Evolutionary conservation across 2,797 vertebrate genomes (phyloP).

Genomic region (Myripristis jacobus): DNA sequence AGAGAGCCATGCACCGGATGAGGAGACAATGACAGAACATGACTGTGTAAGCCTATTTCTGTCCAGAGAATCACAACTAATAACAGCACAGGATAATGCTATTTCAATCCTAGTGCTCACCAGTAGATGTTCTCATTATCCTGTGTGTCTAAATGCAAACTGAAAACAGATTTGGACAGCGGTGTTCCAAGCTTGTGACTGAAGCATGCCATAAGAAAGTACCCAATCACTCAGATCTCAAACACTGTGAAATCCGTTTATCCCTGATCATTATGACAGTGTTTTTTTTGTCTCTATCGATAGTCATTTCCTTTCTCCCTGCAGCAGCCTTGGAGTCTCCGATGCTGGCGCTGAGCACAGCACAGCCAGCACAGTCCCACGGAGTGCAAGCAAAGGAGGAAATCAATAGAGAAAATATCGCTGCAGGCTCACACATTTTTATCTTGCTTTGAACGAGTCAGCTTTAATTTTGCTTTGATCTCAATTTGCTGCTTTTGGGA

Average conservation of each 20-base stretch:
- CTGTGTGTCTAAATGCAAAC: slow-evolving; percentile 45
- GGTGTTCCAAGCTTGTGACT: not conserved
- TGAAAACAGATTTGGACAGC: slow-evolving; percentile 65
- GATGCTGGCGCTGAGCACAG: slow-evolving; percentile 66
- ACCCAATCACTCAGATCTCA: slow-evolving; percentile 57
- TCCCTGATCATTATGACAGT: slow-evolving; percentile 72
- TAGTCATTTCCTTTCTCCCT: slow-evolving; percentile 74
- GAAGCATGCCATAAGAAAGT: slow-evolving; percentile 45
- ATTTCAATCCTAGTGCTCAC: slow-evolving; percentile 55
- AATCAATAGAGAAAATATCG: slow-evolving; percentile 87
- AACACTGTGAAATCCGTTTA: slow-evolving; percentile 62
- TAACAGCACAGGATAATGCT: slow-evolving; percentile 55
- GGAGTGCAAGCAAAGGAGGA: slow-evolving; percentile 78
- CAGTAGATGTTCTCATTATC: slow-evolving; percentile 59
- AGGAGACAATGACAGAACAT: slow-evolving; percentile 68
- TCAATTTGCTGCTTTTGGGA: slow-evolving; percentile 87
- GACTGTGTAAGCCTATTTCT: slow-evolving; percentile 54
- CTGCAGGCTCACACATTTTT: slow-evolving; percentile 86
- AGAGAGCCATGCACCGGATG: slow-evolving; percentile 66
- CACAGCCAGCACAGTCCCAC: slow-evolving; percentile 74
- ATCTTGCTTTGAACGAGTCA: slow-evolving; percentile 88
- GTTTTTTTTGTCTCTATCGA: slow-evolving; percentile 75
- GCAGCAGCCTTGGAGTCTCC: slow-evolving; percentile 70
- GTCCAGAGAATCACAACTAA: slow-evolving; percentile 61
- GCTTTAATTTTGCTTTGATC: slow-evolving; percentile 90